These are phyloP conservation scores for Microplitis deprimator DNA, from an alignment of 2,888 invertebrate species.

Conservation along the genomic window DNA sequence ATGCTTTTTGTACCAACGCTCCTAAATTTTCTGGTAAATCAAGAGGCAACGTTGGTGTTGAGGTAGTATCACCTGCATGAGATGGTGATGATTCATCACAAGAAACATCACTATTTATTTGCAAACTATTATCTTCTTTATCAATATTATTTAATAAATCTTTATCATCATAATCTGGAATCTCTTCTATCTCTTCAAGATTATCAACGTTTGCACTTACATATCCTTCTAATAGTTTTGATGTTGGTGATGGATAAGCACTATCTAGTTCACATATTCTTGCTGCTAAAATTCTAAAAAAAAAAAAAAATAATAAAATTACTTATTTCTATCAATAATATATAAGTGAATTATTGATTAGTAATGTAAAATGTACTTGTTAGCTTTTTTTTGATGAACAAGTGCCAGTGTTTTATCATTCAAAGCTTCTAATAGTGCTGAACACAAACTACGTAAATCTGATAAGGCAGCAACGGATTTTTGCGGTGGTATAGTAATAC, in stretches of 20 bases:
- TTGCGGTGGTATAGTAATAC: conserved; percentile 73
- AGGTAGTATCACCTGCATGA: conserved; percentile 28
- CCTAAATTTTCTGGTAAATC: conserved; percentile 61
- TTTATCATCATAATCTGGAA: conserved; percentile 43
- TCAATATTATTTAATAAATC: conserved; percentile 41
- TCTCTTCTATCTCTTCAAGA: conserved; percentile 43
- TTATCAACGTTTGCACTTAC: conserved; percentile 73
- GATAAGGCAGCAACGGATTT: conserved; percentile 79
- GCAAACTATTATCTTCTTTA: conserved; percentile 44
- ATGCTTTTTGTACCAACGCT: conserved; percentile 62
- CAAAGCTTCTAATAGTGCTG: conserved; percentile 85
- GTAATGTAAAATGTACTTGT: conserved; percentile 68
- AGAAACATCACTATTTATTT: conserved; percentile 39
- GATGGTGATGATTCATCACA: conserved; percentile 25
- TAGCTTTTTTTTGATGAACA: conserved; percentile 88
- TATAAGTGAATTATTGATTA: too few relatives aligned
- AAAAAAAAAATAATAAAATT: conserved; percentile 31
- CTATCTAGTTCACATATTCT: conserved; percentile 88
- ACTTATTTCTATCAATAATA: too few relatives aligned
- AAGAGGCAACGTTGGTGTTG: conserved; percentile 47
- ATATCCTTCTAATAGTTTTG: conserved; percentile 79
- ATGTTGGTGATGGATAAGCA: conserved; percentile 80
- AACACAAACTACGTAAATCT: conserved; percentile 84
- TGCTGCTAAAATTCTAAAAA: conserved; percentile 82
- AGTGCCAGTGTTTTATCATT: conserved; percentile 89